Evolutionary conservation across 2,888 invertebrate genomes (phyloP), one percentile per base, ranked within the genome.

Genomic region (Sphecodes monilicornis): DNA sequence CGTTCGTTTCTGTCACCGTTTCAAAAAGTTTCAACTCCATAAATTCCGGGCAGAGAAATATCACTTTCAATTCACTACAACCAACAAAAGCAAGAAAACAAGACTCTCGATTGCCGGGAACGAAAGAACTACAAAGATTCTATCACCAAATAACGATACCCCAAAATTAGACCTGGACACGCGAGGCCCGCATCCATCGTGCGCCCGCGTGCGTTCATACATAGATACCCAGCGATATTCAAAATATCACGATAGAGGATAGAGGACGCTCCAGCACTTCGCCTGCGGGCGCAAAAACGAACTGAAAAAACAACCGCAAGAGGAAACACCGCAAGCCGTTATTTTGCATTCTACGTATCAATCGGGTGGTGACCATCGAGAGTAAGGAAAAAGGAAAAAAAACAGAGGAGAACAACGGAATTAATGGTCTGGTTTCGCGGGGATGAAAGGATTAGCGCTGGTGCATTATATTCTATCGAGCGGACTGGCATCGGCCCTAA

Each of bases 361-460:
- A 83, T 85, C 84, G 60, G 60, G 43, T 5, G 70, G 39, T 46
- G 68, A 43, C 71, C 8, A 26, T n/a, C n/a, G 50, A 13, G 3
- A 8, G n/a, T 60, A 8, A 29, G 29, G 57, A 22, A 68, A 39
- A 68, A 54, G 26, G n/a, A 36, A 68, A 69, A 68, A 69, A 50
- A 54, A 11, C 50, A 11, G n/a, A 74, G 64, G 57, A 16, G 18
- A 66, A 68, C n/a, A 68, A 43, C 22, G 66, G 60, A 26, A 72
- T 69, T 80, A 78, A 60, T 73, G 71, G 46, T 57, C 54, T n/a
- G 70, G 54, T 84, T 81, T 46, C 73, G 54, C 72, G 57, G 64
- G 68, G 64, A 81, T 80, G 78, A 85, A 73, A 78, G 78, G 81
- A 86, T 86, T 85, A 86, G 81, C 81, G 81, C 73, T 54, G 50